Percentiles rank a stretch among this genome's conserved stretches.
Evolutionary conservation across 2,888 invertebrate genomes (phyloP).

Genomic region (Watsonalla cultraria): DNA sequence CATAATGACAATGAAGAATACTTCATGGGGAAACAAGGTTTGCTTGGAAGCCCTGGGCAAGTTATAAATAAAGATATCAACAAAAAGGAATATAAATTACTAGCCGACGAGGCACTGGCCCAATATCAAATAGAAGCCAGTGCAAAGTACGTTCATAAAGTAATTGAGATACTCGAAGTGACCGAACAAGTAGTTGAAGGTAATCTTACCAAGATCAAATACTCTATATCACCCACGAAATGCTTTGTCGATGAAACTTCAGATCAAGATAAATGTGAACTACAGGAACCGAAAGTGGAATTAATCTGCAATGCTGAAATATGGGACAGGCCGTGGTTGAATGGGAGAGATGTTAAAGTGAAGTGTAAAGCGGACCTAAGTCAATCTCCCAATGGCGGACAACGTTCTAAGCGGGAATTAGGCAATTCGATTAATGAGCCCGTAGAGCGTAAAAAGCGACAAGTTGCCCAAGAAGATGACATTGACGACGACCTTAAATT

Average conservation of each 20-base stretch:
- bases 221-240: constrained; percentile 28
- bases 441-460: constrained; percentile 26
- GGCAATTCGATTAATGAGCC: background rate
- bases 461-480: constrained; percentile 33
- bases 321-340: constrained; percentile 16
- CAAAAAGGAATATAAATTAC: constrained; percentile 13
- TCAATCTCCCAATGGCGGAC: background rate
- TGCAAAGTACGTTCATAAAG: constrained; percentile 39
- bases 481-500: constrained; percentile 51
- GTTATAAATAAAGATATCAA: constrained; percentile 8
- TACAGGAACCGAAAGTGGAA: constrained; percentile 18
- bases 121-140: constrained; percentile 28
- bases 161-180: constrained; percentile 52
- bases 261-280: constrained; percentile 21
- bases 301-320: constrained; percentile 27
- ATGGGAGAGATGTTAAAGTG: constrained; percentile 19
- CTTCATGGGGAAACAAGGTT: constrained; percentile 7
- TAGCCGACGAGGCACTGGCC: constrained; percentile 22
- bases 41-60: constrained; percentile 8
- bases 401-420: constrained; percentile 7
- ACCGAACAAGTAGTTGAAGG: constrained; percentile 76
- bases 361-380: constrained; percentile 11
- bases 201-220: constrained; percentile 45
- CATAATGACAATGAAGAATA: constrained; percentile 22
- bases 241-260: constrained; percentile 21